Evolutionary conservation across 1,140 invertebrate genomes (phyloP), one percentile per base, ranked within the genome.

Genomic region (Colletes latitarsis): DNA sequence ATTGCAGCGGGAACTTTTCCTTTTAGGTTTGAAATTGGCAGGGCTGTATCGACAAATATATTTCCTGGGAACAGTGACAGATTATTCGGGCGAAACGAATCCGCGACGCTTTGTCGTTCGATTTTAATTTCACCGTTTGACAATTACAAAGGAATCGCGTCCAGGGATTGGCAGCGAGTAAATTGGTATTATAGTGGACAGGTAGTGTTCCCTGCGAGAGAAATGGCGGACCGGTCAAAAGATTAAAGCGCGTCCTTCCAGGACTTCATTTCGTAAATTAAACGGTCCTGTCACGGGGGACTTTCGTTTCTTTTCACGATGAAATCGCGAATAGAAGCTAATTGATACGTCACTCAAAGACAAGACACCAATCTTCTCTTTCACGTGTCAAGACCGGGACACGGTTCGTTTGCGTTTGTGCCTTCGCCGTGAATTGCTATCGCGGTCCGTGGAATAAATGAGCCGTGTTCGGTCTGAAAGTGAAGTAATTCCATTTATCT

Each of bases 1-100:
- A 70, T 83, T 83, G 70, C 75, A 64, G 66, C 15, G 30, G n/a
- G 17, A 79, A 84, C 77, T 72, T 83, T 84, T 78, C 46, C 21
- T 53, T 46, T 52, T 57, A 21, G 8, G 30, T 17, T 0, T 6
- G 30, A n/a, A 9, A 73, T 81, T 74, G 82, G 71, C 70, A 68
- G 57, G 46, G 8, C 19, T 69, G 39, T 79, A 63, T 84, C 77
- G 77, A 46, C 57, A 70, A 83, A 79, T 79, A 83, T 82, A 4
- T 82, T 82, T 12, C 30, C 52, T 30, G 6, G 46, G 39, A 52
- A 21, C 19, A 67, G 57, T 4, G 43, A n/a, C 6, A 15, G 41
- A 14, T 9, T 19, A n/a, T 17, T 6, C 1, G 19, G 2, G 5
- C 21, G n/a, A 9, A 39, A 15, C 3, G 63, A 3, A 46, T 19